A percentile compares a stretch with the other conserved stretches of the same genome.
Conservation (phyloP, 1,140 invertebrate species). For the Drosophila bifasciata region DNA sequence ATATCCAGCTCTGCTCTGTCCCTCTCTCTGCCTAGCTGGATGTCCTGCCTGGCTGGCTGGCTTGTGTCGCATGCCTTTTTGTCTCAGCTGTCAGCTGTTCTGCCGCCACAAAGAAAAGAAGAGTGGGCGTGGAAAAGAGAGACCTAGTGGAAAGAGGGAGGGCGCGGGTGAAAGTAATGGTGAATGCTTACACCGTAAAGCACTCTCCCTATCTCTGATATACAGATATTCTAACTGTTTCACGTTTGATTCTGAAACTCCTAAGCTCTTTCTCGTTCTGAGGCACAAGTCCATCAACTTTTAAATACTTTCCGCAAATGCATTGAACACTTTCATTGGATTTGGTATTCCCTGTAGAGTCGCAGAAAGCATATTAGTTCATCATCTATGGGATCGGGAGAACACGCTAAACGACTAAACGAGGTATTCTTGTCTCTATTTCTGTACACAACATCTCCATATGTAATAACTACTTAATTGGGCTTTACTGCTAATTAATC, state of each 20-base stretch:
- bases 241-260: conserved; percentile 2
- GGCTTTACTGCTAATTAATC: not conserved
- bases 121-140: not conserved
- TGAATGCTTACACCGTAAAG: conserved; percentile 25
- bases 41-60: conserved; percentile 16
- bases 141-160: not conserved
- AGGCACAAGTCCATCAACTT: conserved; percentile 9
- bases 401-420: no score
- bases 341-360: not conserved
- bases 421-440: no score
- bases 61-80: conserved; percentile 42
- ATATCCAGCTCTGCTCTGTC: no score
- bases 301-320: conserved; percentile 26
- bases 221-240: not conserved
- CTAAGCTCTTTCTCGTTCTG: conserved; percentile 3
- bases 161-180: no score
- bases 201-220: not conserved
- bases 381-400: no score
- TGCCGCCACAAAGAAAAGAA: not conserved
- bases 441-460: no score
- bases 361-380: no score
- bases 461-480: no score
- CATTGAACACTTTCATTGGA: conserved; percentile 23
- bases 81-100: conserved; percentile 48
- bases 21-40: conserved; percentile 15